These are phyloP conservation scores for Semnornis frantzii DNA, from an alignment of 2,113 vertebrate genomes.

Conservation along the genomic window DNA sequence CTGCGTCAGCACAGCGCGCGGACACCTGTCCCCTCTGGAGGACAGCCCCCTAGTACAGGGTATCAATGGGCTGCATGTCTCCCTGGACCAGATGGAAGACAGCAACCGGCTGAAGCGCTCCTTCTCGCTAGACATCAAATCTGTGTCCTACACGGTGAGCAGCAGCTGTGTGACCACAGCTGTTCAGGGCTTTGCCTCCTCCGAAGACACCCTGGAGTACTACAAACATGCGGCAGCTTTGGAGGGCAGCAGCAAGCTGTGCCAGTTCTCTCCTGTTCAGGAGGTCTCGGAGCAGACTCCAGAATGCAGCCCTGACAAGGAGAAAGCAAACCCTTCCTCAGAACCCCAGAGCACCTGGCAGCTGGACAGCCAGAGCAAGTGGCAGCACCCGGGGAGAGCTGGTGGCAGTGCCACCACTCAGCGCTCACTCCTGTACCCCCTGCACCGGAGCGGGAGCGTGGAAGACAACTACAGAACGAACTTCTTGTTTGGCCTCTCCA, in stretches of 20 bases:
- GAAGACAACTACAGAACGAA: constrained; percentile 81
- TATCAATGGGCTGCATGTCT: constrained; percentile 81
- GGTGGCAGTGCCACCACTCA: not conserved
- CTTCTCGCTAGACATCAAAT: constrained; percentile 93
- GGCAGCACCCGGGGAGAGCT: constrained; percentile 57
- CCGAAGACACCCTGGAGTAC: constrained; percentile 77
- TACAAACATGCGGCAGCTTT: constrained; percentile 79
- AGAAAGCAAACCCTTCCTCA: constrained; percentile 65
- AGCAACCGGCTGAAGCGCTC: constrained; percentile 88
- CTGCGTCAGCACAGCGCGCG: not conserved
- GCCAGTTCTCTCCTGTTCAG: constrained; percentile 92
- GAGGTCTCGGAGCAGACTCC: constrained; percentile 93
- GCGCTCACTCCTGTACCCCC: constrained; percentile 65
- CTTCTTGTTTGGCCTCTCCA: constrained; percentile 86
- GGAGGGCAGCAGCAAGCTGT: constrained; percentile 81
- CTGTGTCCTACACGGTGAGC: constrained; percentile 70
- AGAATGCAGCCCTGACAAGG: constrained; percentile 84
- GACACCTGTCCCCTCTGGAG: constrained; percentile 29
- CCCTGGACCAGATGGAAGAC: constrained; percentile 82
- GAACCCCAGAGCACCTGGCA: constrained; percentile 31
- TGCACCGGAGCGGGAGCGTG: constrained; percentile 90
- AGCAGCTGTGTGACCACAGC: constrained; percentile 16
- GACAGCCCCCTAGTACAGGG: constrained; percentile 80
- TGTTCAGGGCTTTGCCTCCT: constrained; percentile 67
- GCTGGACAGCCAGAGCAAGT: constrained; percentile 52